Evolutionary conservation across 37 sponge, comb jelly and placozoan species (phyloP).

Genomic region (Bolinopsis microptera): DNA sequence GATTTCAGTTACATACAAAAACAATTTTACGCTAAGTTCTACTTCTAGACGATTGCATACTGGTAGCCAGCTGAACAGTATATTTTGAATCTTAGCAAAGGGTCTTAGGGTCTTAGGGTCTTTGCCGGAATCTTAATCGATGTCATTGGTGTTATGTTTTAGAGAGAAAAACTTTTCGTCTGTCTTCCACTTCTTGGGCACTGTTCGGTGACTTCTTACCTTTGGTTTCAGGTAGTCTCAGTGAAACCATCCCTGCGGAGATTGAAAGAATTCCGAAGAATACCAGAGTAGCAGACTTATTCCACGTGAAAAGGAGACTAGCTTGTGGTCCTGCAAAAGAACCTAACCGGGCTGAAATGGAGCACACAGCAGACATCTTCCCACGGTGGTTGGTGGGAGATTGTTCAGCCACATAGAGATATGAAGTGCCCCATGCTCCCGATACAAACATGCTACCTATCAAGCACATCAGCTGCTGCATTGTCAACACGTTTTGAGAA

Average conservation of each 20-base stretch:
- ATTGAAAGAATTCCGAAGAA: not conserved
- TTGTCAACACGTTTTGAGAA: slow-evolving; percentile 27
- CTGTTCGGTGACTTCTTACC: not conserved
- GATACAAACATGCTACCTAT: slow-evolving; percentile 23
- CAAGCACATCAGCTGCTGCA: slow-evolving; percentile 57
- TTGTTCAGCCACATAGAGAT: slow-evolving; percentile 41
- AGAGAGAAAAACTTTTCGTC: no score
- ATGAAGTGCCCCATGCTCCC: slow-evolving; percentile 5
- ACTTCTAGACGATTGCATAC: no score
- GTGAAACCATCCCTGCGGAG: not conserved
- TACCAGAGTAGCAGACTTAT: slow-evolving; percentile 18
- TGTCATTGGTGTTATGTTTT: no score
- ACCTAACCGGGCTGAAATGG: not conserved
- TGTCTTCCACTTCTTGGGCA: slow-evolving; percentile 1
- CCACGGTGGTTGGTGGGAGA: slow-evolving; percentile 41
- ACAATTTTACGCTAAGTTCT: no score
- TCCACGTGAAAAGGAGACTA: slow-evolving; percentile 22
- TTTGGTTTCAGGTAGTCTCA: slow-evolving; percentile 37
- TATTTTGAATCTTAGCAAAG: no score
- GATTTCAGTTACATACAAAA: no score
- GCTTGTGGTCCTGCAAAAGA: slow-evolving; percentile 60
- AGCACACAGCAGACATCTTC: slow-evolving; percentile 49
- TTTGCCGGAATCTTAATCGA: no score
- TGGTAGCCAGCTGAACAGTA: no score
- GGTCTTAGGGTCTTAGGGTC: no score